Base-by-base conservation (phyloP, 2,113 vertebrate genomes). In the Tonatia bakeri region DNA sequence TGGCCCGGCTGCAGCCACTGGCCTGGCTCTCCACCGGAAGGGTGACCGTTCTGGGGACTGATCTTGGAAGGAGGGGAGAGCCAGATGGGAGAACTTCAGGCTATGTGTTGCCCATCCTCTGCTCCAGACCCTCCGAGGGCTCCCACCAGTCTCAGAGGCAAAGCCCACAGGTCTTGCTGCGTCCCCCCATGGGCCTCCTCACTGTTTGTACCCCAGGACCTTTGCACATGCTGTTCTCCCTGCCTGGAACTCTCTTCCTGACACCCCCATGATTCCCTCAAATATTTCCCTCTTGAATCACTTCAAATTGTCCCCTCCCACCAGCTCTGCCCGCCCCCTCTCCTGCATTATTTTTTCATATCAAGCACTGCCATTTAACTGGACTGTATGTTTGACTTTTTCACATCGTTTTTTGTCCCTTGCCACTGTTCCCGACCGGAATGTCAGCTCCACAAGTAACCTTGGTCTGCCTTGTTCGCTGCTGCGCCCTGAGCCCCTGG, bases 31-130 rank as follows among this genome's bases (percentile, higher is more conserved):
- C 5, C 4, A 2, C 47, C 72, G 24, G 1, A 40, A 50, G 38
- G 36, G 50, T 1, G 36, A 40, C 16, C 5, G 16, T 0, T 11
- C 26, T 1, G 12, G 10, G 54, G 3, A 13, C 3, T 7, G 33
- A 52, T 75, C 19, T n/a, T 15, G 28, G 69, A 33, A 33, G 2
- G 0, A 20, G 13, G 16, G 24, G 5, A 33, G 31, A 64, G 36
- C 9, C 33, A 4, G 84, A 31, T 1, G 16, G 12, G 82, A n/a
- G n/a, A 1, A 9, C 45, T 28, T 54, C 65, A 13, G 26, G 75
- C 47, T 10, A 22, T 13, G 11, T 38, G 2, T 14, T 0, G 2
- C 38, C 20, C 17, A 1, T 9, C n/a, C 4, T 24, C 28, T 14
- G 59, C 88, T 59, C 28, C 0, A 67, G 69, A 61, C n/a, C 28